Base-by-base conservation (phyloP, 1,140 invertebrate species). In the Harpegnathos saltator region DNA sequence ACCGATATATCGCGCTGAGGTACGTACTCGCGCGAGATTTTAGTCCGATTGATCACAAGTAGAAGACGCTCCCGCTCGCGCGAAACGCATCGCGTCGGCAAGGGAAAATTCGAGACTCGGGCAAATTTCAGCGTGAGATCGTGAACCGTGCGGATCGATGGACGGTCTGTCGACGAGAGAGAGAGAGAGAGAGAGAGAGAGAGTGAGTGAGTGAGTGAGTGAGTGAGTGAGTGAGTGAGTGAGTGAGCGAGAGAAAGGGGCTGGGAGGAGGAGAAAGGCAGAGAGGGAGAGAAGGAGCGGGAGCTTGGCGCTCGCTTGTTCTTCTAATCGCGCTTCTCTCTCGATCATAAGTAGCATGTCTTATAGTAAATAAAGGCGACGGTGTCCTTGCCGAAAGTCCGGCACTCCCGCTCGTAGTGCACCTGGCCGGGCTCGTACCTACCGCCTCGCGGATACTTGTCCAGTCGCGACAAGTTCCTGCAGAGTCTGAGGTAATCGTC, bases 271-370 rank as follows among this genome's bases (percentile, higher is more conserved):
- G n/a, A n/a, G n/a, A n/a, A n/a, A n/a, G n/a, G n/a, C n/a, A n/a
- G n/a, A n/a, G n/a, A n/a, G n/a, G n/a, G n/a, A n/a, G n/a, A n/a
- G n/a, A n/a, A n/a, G n/a, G n/a, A n/a, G n/a, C n/a, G n/a, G n/a
- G n/a, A n/a, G n/a, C n/a, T n/a, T 15, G 24, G 24, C 73, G 82
- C 56, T 17, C n/a, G 17, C 33, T 26, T n/a, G 19, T 24, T 33
- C 12, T 12, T 44, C n/a, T 71, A 24, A 11, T 3, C 14, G n/a
- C n/a, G n/a, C 17, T 22, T 52, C 48, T 19, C 66, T 73, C 33
- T 82, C 65, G 87, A 94, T 94, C 94, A 94, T 91, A 94, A 93
- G 86, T 94, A 94, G 80, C 94, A 94, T 50, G 94, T 94, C 82
- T 94, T 94, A 69, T 94, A 94, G 56, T 94, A 94, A 71, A 94